Evolutionary conservation across 2,797 vertebrate genomes (phyloP).

Genomic region (Benthosema pterotum): DNA sequence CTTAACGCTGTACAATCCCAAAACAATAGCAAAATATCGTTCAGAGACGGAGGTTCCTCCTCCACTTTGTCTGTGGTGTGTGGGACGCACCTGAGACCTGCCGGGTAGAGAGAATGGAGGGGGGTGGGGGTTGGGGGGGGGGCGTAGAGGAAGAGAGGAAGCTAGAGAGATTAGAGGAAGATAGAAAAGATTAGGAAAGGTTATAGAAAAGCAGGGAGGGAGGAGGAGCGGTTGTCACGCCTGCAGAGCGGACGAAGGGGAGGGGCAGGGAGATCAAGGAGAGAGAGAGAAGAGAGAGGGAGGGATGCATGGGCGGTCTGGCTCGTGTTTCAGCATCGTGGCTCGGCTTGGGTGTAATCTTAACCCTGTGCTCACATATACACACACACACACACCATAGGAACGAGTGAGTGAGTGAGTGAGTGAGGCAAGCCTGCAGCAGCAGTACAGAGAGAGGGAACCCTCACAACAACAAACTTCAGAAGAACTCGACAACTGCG

Average conservation of each 20-base stretch:
- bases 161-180: conserved; percentile 6
- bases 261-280: conserved; percentile 55
- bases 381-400: conserved; percentile 33
- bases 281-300: conserved; percentile 25
- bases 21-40: no score
- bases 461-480: conserved; percentile 13
- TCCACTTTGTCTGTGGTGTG: conserved; percentile 1
- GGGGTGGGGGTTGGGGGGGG: no score
- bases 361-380: conserved; percentile 58
- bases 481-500: neutral
- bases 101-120: conserved; percentile 26
- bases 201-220: conserved; percentile 62
- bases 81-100: conserved; percentile 46
- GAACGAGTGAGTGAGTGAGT: conserved; percentile 44
- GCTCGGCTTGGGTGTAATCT: conserved; percentile 78
- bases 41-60: no score
- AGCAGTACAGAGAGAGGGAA: conserved; percentile 16
- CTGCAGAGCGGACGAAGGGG: conserved; percentile 58
- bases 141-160: conserved; percentile 64
- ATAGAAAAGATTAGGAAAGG: conserved; percentile 31
- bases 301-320: conserved; percentile 65
- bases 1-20: no score
- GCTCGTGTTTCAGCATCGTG: conserved; percentile 84
- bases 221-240: conserved; percentile 76
- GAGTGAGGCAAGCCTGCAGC: conserved; percentile 3